phyloP scores from a whole-genome alignment of 2,113 vertebrate genomes.

The Syngnathus typhle region DNA sequence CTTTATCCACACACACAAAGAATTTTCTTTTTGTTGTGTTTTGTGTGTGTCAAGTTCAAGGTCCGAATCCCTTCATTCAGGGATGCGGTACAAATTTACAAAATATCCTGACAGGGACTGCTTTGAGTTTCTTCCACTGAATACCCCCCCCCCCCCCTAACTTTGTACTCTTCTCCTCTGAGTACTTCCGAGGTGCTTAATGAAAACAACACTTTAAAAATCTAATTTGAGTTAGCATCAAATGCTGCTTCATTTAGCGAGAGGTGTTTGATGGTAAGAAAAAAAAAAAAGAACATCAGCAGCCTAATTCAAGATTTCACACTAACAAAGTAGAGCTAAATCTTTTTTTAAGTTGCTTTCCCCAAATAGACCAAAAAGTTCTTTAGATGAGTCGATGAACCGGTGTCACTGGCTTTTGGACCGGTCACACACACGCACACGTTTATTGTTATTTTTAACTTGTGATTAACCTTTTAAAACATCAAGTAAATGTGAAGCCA shows the following conservation, averaged over 20 bases:
- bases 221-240: conserved; percentile 23
- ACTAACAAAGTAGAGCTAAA: conserved; percentile 12
- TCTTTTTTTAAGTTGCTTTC: conserved; percentile 14
- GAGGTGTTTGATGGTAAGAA: conserved; percentile 11
- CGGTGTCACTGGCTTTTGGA: neutral
- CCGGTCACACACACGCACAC: neutral
- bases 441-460: conserved; percentile 1
- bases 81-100: neutral
- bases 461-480: neutral
- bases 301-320: conserved; percentile 23
- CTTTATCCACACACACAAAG: conserved; percentile 41
- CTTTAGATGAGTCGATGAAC: neutral
- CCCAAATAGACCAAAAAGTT: conserved; percentile 18
- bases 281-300: conserved; percentile 16
- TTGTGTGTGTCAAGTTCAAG: neutral
- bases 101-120: neutral
- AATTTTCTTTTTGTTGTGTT: neutral
- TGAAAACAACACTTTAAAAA: conserved; percentile 18
- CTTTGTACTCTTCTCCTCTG: neutral
- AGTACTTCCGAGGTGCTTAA: neutral
- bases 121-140: too few species aligned
- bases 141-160: neutral
- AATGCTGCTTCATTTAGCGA: conserved; percentile 5
- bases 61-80: neutral
- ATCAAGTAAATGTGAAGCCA: neutral